Base-by-base conservation (phyloP, 2,113 vertebrate species). In the Lophius piscatorius region DNA sequence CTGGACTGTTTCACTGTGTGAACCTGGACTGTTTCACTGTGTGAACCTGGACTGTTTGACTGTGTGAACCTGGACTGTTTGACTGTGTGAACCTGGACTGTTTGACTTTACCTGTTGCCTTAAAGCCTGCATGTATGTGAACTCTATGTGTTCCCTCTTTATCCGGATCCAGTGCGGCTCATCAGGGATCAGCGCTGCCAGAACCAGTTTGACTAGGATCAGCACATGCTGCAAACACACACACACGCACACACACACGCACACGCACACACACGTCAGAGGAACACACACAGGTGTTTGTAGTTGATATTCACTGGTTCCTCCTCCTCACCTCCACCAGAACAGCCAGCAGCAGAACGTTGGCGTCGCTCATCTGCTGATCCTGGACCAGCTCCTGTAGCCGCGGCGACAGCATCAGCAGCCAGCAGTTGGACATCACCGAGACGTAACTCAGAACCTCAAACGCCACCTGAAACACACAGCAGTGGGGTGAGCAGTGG, bases 341-440 rank as follows among this genome's bases (percentile, higher is more conserved):
- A 20, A 93, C 76, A 9, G 89, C 85, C 36, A 80, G 47, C 48
- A 93, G 35, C 45, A 92, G 60, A 10, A 86, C 16, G 46, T 79
- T 46, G 3, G 70, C 72, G 50, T 66, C 46, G 63, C 78, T 90
- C 69, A 91, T 9, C 13, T 77, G 78, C 0, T 72, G 71, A 14
- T 90, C 88, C 50, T 76, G 69, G 33, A 76, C 73, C 42, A 82
- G 29, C 14, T 44, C 29, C 36, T 74, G 83, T n/a, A 92, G 54
- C 29, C 35, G 81, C 18, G 92, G 90, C 0, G 92, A 93, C 60
- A 94, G 84, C 51, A 91, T 72, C 76, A 94, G 71, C 62, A 94
- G 69, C 90, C 92, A 93, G 74, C 92, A 93, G 88, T 94, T 94
- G 23, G 93, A 90, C 18, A 93, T 84, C 1, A 94, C 90, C 0